Conservation (phyloP, 2,797 vertebrate species). For the Petrocephalus schoutedeni region DNA sequence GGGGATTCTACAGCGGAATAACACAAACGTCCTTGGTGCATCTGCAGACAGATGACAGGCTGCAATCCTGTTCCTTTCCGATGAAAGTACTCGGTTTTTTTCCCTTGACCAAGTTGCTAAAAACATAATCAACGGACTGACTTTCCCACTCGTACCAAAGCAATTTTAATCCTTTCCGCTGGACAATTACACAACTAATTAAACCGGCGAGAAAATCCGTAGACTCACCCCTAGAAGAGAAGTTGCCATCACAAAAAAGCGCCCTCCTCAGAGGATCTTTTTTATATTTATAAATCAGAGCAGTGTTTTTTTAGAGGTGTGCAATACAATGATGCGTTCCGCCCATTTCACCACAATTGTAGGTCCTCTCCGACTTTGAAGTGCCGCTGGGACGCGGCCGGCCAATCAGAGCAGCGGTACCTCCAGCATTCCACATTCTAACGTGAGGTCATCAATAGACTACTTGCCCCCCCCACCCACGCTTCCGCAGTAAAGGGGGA, state of each 20-base stretch:
- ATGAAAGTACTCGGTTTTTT: slow-evolving; percentile 60
- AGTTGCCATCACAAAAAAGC: slow-evolving; percentile 99
- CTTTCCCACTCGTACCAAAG: slow-evolving; percentile 74
- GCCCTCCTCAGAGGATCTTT: slow-evolving; percentile 99
- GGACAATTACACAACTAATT: slow-evolving; percentile 95
- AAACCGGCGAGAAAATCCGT: slow-evolving; percentile 90
- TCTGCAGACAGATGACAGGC: slow-evolving; percentile 60
- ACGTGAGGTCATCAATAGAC: slow-evolving; percentile 83
- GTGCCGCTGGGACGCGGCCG: slow-evolving; percentile 90
- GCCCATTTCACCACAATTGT: slow-evolving; percentile 98
- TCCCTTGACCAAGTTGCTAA: slow-evolving; percentile 62
- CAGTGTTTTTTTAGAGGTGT: slow-evolving; percentile 98
- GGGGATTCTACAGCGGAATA: slow-evolving; percentile 29
- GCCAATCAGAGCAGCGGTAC: slow-evolving; percentile 81
- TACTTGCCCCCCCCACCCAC: slow-evolving; percentile 59
- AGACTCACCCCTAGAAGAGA: slow-evolving; percentile 99
- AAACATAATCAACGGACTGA: slow-evolving; percentile 74
- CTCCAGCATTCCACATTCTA: slow-evolving; percentile 69
- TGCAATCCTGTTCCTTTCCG: slow-evolving; percentile 64
- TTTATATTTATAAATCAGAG: slow-evolving; percentile 99
- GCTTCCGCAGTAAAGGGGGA: slow-evolving; percentile 28
- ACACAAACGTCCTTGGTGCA: slow-evolving; percentile 58
- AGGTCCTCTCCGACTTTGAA: slow-evolving; percentile 98
- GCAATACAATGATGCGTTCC: slow-evolving; percentile 99
- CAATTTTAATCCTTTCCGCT: slow-evolving; percentile 84